Percentiles rank a stretch among this genome's conserved stretches.
phyloP scores from a whole-genome alignment of 1,140 invertebrate genomes.

The Drosophila prosaltans region DNA sequence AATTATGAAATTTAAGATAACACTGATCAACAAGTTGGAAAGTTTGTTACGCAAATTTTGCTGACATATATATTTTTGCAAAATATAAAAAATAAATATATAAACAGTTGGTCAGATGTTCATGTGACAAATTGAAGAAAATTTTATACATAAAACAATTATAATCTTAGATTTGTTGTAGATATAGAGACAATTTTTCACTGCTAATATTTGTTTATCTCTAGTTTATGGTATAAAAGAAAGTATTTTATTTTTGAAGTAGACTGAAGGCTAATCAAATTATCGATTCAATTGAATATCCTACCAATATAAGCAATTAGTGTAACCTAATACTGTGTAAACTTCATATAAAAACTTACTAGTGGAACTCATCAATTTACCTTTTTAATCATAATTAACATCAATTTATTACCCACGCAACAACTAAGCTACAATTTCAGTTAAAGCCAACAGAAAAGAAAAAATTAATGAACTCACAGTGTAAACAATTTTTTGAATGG shows the following conservation, averaged over 20 bases:
- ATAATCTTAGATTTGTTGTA: too few species aligned
- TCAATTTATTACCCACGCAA: neutral
- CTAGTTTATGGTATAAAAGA: too few species aligned
- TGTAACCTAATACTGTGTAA: neutral
- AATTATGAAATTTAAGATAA: slow-evolving; percentile 21
- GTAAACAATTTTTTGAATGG: neutral
- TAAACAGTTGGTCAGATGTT: too few species aligned
- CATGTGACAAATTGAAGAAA: too few species aligned
- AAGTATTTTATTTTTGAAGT: too few species aligned
- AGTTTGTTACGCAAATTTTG: neutral
- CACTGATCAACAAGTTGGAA: slow-evolving; percentile 1
- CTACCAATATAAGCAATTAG: neutral
- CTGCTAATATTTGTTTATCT: too few species aligned
- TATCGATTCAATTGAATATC: neutral
- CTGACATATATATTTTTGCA: too few species aligned
- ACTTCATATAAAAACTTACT: neutral
- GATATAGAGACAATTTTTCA: too few species aligned
- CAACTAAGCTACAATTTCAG: neutral
- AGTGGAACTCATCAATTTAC: neutral
- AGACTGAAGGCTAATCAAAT: too few species aligned
- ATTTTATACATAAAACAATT: too few species aligned
- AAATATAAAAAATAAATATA: too few species aligned
- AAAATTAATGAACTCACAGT: neutral
- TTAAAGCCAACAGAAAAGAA: neutral
- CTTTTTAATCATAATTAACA: neutral